These are phyloP conservation scores for Spheniscus humboldti DNA, from an alignment of 2,797 vertebrate genomes.

Conservation along the genomic window DNA sequence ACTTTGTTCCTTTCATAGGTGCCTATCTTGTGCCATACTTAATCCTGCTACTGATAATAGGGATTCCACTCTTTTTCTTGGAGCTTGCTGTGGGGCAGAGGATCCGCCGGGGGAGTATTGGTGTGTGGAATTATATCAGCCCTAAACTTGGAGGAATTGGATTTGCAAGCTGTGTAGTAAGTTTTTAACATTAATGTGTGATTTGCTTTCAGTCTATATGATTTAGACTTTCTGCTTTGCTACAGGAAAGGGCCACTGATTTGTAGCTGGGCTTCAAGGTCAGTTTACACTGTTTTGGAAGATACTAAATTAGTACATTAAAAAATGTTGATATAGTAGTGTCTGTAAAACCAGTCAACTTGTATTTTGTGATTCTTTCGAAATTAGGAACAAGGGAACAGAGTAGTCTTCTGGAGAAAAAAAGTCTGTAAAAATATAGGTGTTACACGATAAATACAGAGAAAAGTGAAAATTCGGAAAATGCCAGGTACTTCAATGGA, in stretches of 20 bases:
- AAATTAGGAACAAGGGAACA: neutral
- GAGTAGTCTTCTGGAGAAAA: neutral
- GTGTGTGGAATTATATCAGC: slow-evolving; percentile 98
- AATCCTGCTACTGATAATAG: slow-evolving; percentile 89
- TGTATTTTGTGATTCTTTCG: neutral
- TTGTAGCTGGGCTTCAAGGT: neutral
- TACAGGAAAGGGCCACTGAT: neutral
- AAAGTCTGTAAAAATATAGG: neutral
- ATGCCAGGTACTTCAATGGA: neutral
- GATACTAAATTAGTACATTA: neutral
- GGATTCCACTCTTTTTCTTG: slow-evolving; percentile 97
- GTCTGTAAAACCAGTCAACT: neutral
- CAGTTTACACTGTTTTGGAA: neutral
- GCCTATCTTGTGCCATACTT: slow-evolving; percentile 96
- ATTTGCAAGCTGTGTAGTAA: slow-evolving; percentile 94
- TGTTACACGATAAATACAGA: neutral
- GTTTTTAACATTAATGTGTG: slow-evolving; percentile 44
- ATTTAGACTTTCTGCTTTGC: neutral
- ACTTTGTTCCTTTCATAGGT: slow-evolving; percentile 75
- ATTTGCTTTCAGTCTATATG: neutral
- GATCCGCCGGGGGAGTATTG: slow-evolving; percentile 94
- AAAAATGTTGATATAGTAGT: neutral
- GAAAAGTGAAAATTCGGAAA: neutral
- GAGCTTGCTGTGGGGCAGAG: slow-evolving; percentile 95
- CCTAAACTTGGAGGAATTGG: slow-evolving; percentile 95